Percentiles rank a stretch among this genome's conserved stretches.
Evolutionary conservation across 2,888 invertebrate genomes (phyloP).

Genomic region (Trachelus iudaicus): DNA sequence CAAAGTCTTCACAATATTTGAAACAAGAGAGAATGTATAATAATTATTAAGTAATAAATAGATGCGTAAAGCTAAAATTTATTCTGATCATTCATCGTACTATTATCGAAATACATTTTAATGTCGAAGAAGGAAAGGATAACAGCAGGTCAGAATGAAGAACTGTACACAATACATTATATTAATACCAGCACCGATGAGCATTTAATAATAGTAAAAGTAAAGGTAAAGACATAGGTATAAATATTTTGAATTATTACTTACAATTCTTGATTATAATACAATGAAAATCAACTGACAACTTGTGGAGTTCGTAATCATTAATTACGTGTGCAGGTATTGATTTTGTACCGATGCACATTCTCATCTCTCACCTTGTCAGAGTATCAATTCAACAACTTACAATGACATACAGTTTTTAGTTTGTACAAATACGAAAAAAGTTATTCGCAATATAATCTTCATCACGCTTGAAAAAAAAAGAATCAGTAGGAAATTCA

Average conservation of each 20-base stretch:
- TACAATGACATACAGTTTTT: neutral
- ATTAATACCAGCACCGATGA: constrained; percentile 62
- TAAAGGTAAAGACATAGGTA: constrained; percentile 42
- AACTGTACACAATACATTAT: constrained; percentile 6
- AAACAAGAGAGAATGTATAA: constrained; percentile 3
- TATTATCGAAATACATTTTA: neutral
- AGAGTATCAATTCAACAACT: neutral
- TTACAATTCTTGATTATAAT: constrained; percentile 44
- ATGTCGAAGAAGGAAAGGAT: neutral
- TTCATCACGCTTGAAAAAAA: neutral
- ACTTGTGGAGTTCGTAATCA: neutral
- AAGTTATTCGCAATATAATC: neutral
- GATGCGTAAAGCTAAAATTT: neutral
- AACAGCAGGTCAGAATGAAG: neutral
- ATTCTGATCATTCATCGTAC: neutral
- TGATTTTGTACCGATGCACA: neutral
- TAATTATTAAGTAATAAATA: constrained; percentile 21
- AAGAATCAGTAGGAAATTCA: neutral
- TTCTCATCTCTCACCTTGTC: neutral
- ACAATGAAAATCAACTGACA: constrained; percentile 33
- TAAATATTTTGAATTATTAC: constrained; percentile 50
- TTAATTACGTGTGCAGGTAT: neutral
- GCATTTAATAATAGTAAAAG: constrained; percentile 59
- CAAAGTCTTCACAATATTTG: neutral
- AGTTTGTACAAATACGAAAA: neutral